These are phyloP conservation scores for Rhabdomys dilectus DNA, from an alignment of 2,113 vertebrate species.

Conservation along the genomic window DNA sequence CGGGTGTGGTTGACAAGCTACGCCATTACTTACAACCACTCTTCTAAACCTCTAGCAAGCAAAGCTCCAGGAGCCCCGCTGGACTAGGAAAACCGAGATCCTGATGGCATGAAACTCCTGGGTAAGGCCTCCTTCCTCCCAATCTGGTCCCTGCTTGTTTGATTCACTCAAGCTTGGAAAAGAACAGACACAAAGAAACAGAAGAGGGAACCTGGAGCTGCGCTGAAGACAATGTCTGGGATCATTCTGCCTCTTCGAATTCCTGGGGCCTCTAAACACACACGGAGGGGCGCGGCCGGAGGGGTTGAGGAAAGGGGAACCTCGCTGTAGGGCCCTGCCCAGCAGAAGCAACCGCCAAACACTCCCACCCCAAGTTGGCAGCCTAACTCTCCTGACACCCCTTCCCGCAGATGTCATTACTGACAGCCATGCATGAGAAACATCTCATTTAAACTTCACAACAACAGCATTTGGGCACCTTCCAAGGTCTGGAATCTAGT, in stretches of 20 bases:
- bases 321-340: neutral
- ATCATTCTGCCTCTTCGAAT: slow-evolving; percentile 38
- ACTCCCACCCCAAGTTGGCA: neutral
- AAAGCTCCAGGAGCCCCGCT: neutral
- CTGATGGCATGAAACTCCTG: neutral
- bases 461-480: neutral
- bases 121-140: neutral
- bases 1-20: neutral
- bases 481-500: neutral
- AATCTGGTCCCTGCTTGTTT: neutral
- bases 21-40: slow-evolving; percentile 11
- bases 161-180: slow-evolving; percentile 36
- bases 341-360: neutral
- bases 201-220: neutral
- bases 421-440: neutral
- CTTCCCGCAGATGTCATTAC: neutral
- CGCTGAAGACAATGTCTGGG: neutral
- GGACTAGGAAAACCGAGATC: neutral
- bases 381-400: neutral
- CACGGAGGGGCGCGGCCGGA: neutral
- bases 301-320: neutral
- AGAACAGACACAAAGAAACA: neutral
- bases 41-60: slow-evolving; percentile 2
- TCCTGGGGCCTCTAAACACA: slow-evolving; percentile 63
- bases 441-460: slow-evolving; percentile 1